Percentiles rank a stretch among this genome's conserved stretches.
phyloP scores from a whole-genome alignment of 2,113 vertebrate genomes.

The Gallinago undulata region DNA sequence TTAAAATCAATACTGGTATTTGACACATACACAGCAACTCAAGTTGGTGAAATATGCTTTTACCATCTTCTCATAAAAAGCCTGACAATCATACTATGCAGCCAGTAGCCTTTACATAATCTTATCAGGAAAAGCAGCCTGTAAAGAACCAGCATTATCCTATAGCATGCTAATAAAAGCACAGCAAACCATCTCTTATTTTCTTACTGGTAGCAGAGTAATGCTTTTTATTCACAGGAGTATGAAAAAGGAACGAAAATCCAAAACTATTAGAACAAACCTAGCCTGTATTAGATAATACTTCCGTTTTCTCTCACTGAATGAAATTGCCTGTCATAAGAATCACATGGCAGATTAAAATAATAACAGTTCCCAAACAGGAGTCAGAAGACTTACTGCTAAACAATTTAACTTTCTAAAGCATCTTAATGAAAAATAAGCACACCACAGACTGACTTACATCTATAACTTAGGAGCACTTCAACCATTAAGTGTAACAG shows the following conservation, averaged over 20 bases:
- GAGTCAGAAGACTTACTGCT: background rate
- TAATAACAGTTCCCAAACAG: background rate
- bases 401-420: background rate
- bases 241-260: background rate
- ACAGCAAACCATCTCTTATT: background rate
- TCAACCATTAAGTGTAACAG: background rate
- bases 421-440: background rate
- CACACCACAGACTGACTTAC: background rate
- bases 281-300: background rate
- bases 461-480: background rate
- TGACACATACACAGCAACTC: background rate
- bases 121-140: conserved; percentile 22
- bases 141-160: background rate
- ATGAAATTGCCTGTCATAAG: background rate
- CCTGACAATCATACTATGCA: background rate
- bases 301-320: background rate
- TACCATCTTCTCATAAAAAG: background rate
- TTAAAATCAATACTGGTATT: conserved; percentile 9
- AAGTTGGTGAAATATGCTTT: background rate
- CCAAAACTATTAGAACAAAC: background rate
- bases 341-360: background rate
- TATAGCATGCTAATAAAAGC: background rate
- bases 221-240: background rate
- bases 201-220: background rate
- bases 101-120: background rate